Percentiles rank a stretch among this genome's conserved stretches.
phyloP scores from a whole-genome alignment of 2,797 vertebrate genomes.

The Myotis pilosus region DNA sequence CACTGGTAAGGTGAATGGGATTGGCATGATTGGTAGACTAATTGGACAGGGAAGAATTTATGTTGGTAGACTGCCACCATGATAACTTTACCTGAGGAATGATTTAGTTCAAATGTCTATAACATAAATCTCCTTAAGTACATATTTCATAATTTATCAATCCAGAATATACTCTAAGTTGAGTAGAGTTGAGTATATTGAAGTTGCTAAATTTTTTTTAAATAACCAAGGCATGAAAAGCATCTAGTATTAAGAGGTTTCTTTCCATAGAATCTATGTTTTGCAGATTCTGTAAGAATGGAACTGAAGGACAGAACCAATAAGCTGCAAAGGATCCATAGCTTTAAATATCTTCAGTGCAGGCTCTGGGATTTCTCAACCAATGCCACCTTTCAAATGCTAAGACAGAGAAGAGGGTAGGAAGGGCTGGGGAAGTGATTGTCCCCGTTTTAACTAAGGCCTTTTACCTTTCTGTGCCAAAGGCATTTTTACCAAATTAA shows the following conservation, averaged over 20 bases:
- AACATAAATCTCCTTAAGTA: background rate
- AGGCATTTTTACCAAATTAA: slow-evolving; percentile 7
- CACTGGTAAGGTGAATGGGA: background rate
- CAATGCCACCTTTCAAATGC: background rate
- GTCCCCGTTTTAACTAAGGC: background rate
- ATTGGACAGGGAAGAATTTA: background rate
- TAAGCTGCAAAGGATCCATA: background rate
- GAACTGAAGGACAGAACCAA: slow-evolving; percentile 18
- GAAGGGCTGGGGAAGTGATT: background rate
- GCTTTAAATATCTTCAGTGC: background rate
- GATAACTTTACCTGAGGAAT: background rate
- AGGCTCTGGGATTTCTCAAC: background rate
- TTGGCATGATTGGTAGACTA: background rate
- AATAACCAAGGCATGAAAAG: slow-evolving; percentile 10
- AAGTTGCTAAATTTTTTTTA: background rate
- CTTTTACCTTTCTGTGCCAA: background rate
- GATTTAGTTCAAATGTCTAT: slow-evolving; percentile 24
- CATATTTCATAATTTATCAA: background rate
- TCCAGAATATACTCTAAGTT: background rate
- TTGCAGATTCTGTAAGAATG: background rate
- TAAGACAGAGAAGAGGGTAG: background rate
- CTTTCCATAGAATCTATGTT: background rate
- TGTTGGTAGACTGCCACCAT: background rate
- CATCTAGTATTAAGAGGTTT: background rate
- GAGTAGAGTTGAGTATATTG: background rate